A percentile compares a stretch with the other conserved stretches of the same genome.
phyloP scores from a whole-genome alignment of 2,888 invertebrate genomes.

The Ferdinandea cuprea region DNA sequence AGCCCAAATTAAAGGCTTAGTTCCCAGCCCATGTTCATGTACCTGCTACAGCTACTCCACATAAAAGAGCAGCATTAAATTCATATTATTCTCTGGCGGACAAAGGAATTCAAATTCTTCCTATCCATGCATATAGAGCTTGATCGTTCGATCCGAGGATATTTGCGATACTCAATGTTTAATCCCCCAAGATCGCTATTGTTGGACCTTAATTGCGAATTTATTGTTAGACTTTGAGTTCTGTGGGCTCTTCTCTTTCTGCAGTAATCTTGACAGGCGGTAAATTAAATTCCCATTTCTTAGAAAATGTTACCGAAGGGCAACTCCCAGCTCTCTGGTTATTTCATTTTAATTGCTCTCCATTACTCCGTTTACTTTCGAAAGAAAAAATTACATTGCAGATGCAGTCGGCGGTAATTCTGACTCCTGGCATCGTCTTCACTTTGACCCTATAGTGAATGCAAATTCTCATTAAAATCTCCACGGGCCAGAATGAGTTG shows the following conservation, averaged over 20 bases:
- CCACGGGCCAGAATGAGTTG: constrained; percentile 8
- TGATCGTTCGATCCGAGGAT: constrained; percentile 29
- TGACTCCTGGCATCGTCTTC: constrained; percentile 31
- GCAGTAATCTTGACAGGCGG: constrained; percentile 51
- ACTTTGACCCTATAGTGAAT: constrained; percentile 50
- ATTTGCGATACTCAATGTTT: constrained; percentile 62
- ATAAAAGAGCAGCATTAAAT: constrained; percentile 40
- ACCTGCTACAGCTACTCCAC: no score
- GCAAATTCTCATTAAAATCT: constrained; percentile 68
- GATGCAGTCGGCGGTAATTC: not conserved
- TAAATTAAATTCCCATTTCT: constrained; percentile 54
- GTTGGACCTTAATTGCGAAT: constrained; percentile 64
- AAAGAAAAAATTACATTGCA: constrained; percentile 3
- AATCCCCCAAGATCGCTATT: constrained; percentile 52
- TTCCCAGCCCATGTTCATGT: constrained; percentile 22
- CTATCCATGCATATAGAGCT: no score
- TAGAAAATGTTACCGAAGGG: constrained; percentile 47
- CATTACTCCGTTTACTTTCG: constrained; percentile 25
- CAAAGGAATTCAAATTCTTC: constrained; percentile 58
- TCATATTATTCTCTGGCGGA: constrained; percentile 43
- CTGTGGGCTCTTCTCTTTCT: not conserved
- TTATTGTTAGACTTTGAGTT: constrained; percentile 59
- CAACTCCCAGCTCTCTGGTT: constrained; percentile 25
- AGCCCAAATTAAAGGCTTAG: constrained; percentile 54
- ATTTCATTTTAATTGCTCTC: constrained; percentile 54